Base-by-base conservation (phyloP, 1,140 invertebrate species). In the Panagrolaimus sp. region DNA sequence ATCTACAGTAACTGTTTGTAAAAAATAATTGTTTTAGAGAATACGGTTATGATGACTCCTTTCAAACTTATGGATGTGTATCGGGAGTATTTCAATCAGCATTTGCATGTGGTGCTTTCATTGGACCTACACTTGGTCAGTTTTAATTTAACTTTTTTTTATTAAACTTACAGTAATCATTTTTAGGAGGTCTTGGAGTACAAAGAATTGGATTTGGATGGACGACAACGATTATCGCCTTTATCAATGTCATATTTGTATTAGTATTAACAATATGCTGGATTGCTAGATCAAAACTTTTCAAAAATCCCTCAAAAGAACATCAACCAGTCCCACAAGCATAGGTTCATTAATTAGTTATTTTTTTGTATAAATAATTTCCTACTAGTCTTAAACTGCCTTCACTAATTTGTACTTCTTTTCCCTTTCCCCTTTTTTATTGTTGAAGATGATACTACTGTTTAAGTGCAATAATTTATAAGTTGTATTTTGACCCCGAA, bases 31-130 rank as follows among this genome's bases (percentile, higher is more conserved):
- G n/a, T 38, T 78, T 63, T 68, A 78, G 76, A 67, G 55, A 69
- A 26, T 14, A 67, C 43, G 80, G 80, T 10, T 82, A 78, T 64
- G 79, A 83, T 26, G 82, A 82, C 45, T 75, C 71, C n/a, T 82
- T 82, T 63, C 75, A 82, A 43, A 82, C 80, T 7, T 82, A 82
- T 67, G 80, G 80, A 9, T 83, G 81, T 63, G 80, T 82, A 4
- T 82, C 79, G 5, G 80, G 80, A 17, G 73, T 82, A 15, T 82
- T 82, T 58, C 80, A 82, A 63, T 77, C 80, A 5, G 80, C 80
- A 10, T 82, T 82, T 65, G 78, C 79, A 62, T 78, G 78, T 32
- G 67, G 79, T 9, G 79, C 79, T 17, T 79, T 79, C 67, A 69
- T 79, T 14, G 78, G 78, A 12, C 80, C 80, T 38, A 82, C 80